Conservation (phyloP, 2,888 invertebrate genomes). For the Eueremaeus valkanovi region DNA sequence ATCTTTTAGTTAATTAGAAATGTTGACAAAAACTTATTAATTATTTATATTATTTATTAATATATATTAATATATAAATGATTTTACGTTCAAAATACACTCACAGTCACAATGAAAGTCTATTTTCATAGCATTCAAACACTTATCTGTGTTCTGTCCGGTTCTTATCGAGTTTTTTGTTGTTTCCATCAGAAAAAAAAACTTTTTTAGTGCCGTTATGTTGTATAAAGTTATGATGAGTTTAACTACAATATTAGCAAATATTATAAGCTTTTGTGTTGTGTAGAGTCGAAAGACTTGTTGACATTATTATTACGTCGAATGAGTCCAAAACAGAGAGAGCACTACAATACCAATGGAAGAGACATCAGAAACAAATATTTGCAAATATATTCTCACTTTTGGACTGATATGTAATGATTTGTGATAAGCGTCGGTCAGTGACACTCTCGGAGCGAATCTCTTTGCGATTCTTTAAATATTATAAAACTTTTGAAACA, state of each 20-base stretch:
- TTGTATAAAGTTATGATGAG: conserved; percentile 17
- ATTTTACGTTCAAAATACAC: no score
- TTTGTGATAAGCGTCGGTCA: conserved; percentile 7
- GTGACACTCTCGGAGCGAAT: not conserved
- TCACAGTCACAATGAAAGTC: not conserved
- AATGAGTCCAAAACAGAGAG: conserved; percentile 26
- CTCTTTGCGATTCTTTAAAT: not conserved
- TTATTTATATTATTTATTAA: no score
- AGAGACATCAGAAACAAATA: not conserved
- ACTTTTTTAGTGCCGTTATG: conserved; percentile 31
- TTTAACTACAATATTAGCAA: not conserved
- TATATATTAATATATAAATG: no score
- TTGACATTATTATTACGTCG: conserved; percentile 24
- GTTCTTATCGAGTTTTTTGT: conserved; percentile 29
- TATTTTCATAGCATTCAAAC: not conserved
- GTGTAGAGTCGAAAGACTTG: not conserved
- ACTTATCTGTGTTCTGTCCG: conserved; percentile 27
- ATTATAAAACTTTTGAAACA: conserved; percentile 10
- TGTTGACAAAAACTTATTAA: no score
- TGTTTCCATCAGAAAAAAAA: conserved; percentile 13
- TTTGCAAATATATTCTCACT: not conserved
- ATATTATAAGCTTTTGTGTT: not conserved
- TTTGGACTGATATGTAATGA: conserved; percentile 22
- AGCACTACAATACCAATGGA: not conserved
- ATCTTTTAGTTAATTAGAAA: no score